These are phyloP conservation scores for Falco punctatus DNA, from an alignment of 2,113 vertebrate genomes.

Conservation along the genomic window DNA sequence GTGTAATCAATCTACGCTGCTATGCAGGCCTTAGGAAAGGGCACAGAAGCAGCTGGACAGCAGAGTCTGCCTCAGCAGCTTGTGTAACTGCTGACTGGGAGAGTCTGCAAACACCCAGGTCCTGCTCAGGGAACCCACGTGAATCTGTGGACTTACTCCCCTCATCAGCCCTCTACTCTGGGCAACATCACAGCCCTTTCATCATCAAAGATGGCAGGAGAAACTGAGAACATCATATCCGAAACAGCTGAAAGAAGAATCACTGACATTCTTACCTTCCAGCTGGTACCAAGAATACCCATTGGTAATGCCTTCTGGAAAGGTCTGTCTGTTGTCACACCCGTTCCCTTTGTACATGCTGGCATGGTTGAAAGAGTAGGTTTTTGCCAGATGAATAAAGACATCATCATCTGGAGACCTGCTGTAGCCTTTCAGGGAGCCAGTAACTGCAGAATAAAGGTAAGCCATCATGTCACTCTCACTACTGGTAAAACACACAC, in stretches of 20 bases:
- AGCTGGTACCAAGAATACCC: constrained; percentile 91
- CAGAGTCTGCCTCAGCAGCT: neutral
- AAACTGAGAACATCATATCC: neutral
- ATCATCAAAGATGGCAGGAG: neutral
- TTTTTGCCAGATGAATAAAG: constrained; percentile 87
- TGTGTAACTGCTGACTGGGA: neutral
- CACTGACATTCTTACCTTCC: constrained; percentile 74
- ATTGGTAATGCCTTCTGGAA: constrained; percentile 86
- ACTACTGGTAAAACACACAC: neutral
- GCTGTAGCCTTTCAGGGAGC: constrained; percentile 69
- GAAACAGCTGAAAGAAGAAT: neutral
- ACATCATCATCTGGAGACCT: constrained; percentile 87
- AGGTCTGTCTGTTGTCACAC: constrained; percentile 74
- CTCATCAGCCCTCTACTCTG: neutral
- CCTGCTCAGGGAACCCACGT: neutral
- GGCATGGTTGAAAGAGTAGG: constrained; percentile 84
- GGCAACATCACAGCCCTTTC: neutral
- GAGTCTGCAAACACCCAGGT: neutral
- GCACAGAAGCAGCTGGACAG: neutral
- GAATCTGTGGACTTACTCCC: neutral
- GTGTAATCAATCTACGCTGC: neutral
- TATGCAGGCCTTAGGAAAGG: neutral
- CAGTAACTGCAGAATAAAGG: constrained; percentile 63
- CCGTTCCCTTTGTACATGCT: constrained; percentile 77
- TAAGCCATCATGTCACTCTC: neutral